Conservation (phyloP, 2,888 invertebrate genomes). For the Drosophila kanekoi region DNA sequence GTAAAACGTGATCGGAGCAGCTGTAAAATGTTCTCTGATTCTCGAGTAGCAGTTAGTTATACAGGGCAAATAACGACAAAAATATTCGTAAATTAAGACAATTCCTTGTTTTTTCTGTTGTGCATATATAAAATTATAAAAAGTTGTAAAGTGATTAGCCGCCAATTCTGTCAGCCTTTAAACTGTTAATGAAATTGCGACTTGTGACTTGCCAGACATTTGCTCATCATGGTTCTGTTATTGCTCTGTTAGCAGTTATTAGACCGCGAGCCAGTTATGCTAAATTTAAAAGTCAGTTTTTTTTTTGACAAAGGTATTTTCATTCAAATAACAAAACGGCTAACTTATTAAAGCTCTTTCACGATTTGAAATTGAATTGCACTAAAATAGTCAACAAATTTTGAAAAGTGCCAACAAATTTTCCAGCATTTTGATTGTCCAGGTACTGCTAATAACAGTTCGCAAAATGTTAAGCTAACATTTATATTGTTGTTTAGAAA, state of each 20-base stretch:
- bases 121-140: background rate
- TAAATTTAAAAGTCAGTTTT: background rate
- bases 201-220: background rate
- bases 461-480: constrained; percentile 16
- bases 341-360: background rate
- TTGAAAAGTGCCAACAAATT: background rate
- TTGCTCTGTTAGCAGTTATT: background rate
- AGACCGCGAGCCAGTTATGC: background rate
- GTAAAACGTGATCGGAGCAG: background rate
- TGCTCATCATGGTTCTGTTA: constrained; percentile 2
- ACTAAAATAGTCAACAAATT: background rate
- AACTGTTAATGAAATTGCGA: background rate
- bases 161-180: too few species aligned
- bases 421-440: background rate
- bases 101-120: background rate
- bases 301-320: too few species aligned
- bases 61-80: background rate
- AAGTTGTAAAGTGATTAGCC: background rate
- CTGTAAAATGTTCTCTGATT: background rate
- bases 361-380: background rate
- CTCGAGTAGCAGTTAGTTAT: background rate
- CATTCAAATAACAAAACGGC: background rate
- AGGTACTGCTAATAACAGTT: constrained; percentile 7
- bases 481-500: constrained; percentile 11
- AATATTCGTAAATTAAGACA: background rate